A percentile compares a stretch with the other conserved stretches of the same genome.
These are phyloP conservation scores for Neodiprion pinetum DNA, from an alignment of 1,140 invertebrate species.

Conservation along the genomic window DNA sequence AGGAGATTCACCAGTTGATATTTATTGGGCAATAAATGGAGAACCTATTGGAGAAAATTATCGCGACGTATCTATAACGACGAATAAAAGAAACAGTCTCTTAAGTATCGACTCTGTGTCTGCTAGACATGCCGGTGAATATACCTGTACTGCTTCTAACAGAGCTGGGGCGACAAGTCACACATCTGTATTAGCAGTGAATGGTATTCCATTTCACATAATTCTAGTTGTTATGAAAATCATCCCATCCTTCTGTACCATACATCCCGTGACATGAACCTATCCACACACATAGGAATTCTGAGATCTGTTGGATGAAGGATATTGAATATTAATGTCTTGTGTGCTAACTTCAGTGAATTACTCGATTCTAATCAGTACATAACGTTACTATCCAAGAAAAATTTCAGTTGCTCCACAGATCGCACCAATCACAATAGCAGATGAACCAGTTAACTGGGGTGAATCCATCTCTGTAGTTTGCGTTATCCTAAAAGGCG, in stretches of 20 bases:
- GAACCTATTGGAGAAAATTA: conserved; percentile 37
- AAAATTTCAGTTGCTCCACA: conserved; percentile 69
- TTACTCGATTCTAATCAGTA: neutral
- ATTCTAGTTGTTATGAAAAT: conserved; percentile 2
- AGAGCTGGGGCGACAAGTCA: conserved; percentile 63
- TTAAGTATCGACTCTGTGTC: conserved; percentile 64
- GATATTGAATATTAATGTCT: too few relatives aligned
- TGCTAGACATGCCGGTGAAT: conserved; percentile 65
- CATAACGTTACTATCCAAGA: neutral
- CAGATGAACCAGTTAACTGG: conserved; percentile 69
- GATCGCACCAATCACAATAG: conserved; percentile 71
- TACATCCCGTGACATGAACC: neutral
- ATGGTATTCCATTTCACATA: conserved; percentile 53
- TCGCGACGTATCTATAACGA: conserved; percentile 47
- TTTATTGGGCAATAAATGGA: conserved; percentile 69
- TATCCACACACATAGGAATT: conserved; percentile 1
- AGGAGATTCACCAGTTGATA: conserved; percentile 70
- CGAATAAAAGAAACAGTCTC: conserved; percentile 63
- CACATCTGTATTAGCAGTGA: conserved; percentile 66
- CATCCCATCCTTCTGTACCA: neutral
- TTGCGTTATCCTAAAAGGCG: conserved; percentile 73
- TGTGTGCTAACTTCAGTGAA: conserved; percentile 9
- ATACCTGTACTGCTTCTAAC: conserved; percentile 71
- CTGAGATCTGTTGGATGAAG: too few relatives aligned
- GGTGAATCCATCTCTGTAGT: conserved; percentile 69